Conservation (phyloP, 2,113 vertebrate species). For the Xiphophorus hellerii region DNA sequence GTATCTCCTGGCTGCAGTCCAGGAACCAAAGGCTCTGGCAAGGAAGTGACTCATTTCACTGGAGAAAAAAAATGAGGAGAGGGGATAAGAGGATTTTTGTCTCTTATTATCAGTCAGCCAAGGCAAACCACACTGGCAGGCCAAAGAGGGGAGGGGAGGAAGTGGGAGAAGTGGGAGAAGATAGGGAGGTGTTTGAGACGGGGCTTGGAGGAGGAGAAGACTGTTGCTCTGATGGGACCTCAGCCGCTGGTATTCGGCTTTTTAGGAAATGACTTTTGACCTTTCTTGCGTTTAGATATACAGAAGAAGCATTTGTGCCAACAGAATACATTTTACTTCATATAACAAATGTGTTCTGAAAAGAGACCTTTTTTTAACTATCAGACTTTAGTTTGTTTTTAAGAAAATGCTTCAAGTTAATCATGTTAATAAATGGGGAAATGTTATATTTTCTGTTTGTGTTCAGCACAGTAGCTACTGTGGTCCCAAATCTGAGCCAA, state of each 20-base stretch:
- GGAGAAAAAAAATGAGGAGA: constrained; percentile 67
- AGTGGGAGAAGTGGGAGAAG: constrained; percentile 62
- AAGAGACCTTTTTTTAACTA: constrained; percentile 9
- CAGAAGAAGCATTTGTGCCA: background rate
- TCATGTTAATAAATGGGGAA: constrained; percentile 42
- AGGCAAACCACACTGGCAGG: constrained; percentile 85
- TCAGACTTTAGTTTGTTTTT: constrained; percentile 34
- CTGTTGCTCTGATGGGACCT: constrained; percentile 36
- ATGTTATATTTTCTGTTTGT: constrained; percentile 19
- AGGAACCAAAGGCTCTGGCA: constrained; percentile 77
- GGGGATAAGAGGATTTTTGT: constrained; percentile 80
- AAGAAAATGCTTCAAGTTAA: constrained; percentile 47
- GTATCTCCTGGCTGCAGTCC: constrained; percentile 81
- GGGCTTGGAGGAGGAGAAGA: constrained; percentile 56
- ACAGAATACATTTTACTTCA: constrained; percentile 1
- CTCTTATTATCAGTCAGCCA: constrained; percentile 87
- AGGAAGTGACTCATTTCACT: constrained; percentile 83
- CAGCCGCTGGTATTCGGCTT: constrained; percentile 43
- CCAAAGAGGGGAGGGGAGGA: constrained; percentile 70
- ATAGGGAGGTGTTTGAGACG: constrained; percentile 51
- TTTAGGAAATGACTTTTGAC: constrained; percentile 57
- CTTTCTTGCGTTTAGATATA: constrained; percentile 37
- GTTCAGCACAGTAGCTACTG: constrained; percentile 1
- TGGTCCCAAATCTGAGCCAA: constrained; percentile 12
- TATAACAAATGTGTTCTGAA: constrained; percentile 8